Evolutionary conservation across 2,797 vertebrate species (phyloP).

Genomic region (Triplophysa yarkandensis): DNA sequence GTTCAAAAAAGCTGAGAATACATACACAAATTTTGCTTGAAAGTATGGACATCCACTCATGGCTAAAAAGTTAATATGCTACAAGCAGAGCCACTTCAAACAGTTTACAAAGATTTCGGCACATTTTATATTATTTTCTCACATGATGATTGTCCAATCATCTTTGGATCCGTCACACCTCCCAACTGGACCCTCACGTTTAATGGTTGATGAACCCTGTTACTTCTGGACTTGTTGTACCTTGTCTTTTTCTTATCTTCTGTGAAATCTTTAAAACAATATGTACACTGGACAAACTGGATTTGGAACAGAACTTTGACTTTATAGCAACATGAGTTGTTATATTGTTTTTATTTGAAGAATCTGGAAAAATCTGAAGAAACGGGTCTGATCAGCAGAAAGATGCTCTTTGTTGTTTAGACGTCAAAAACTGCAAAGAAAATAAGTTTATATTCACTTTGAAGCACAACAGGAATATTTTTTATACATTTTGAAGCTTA

Average conservation of each 20-base stretch:
- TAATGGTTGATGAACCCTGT: background rate
- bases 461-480: too few species aligned
- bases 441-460: too few species aligned
- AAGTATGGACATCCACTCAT: constrained; percentile 82
- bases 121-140: constrained; percentile 64
- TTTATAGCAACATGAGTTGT: constrained; percentile 1
- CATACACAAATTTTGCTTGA: constrained; percentile 77
- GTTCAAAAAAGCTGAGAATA: constrained; percentile 37
- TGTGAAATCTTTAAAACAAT: constrained; percentile 9
- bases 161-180: constrained; percentile 62
- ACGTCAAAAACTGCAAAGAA: too few species aligned
- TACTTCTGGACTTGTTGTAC: constrained; percentile 53
- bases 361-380: too few species aligned
- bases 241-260: constrained; percentile 61
- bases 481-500: too few species aligned
- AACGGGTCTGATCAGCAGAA: too few species aligned
- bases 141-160: constrained; percentile 66
- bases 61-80: constrained; percentile 50
- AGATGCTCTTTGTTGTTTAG: too few species aligned
- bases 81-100: background rate
- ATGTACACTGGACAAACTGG: background rate
- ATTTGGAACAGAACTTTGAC: constrained; percentile 5
- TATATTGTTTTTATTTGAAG: too few species aligned
- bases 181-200: constrained; percentile 17
- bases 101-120: background rate